These are phyloP conservation scores for Herminia tarsipennalis DNA, from an alignment of 2,888 invertebrate genomes.

Conservation along the genomic window DNA sequence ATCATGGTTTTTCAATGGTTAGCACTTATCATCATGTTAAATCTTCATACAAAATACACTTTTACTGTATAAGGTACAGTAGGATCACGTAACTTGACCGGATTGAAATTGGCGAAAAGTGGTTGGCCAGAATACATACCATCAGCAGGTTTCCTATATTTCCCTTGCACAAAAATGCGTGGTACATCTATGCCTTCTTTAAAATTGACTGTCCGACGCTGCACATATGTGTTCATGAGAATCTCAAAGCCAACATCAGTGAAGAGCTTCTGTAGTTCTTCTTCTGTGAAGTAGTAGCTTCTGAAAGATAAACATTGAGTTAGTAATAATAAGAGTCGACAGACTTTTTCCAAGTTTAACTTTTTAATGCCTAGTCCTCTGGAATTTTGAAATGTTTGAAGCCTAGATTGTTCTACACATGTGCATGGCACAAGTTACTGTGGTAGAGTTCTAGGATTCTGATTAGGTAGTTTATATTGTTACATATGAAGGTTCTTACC, in stretches of 20 bases:
- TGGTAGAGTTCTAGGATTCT: too few relatives aligned
- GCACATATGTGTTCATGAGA: conserved; percentile 90
- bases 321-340: too few relatives aligned
- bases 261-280: conserved; percentile 89
- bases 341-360: too few relatives aligned
- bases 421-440: too few relatives aligned
- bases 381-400: too few relatives aligned
- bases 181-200: conserved; percentile 97
- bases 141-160: conserved; percentile 87
- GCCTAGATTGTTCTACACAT: too few relatives aligned
- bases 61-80: too few relatives aligned
- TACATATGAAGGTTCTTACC: conserved; percentile 85
- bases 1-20: conserved; percentile 80
- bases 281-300: conserved; percentile 92
- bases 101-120: too few relatives aligned
- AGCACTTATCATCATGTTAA: conserved; percentile 78
- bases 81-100: too few relatives aligned
- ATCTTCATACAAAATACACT: not conserved
- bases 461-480: too few relatives aligned
- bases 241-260: conserved; percentile 89
- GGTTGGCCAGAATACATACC: too few relatives aligned
- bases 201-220: conserved; percentile 95
- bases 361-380: too few relatives aligned
- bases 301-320: conserved; percentile 75
- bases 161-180: conserved; percentile 96